Percentiles rank a stretch among this genome's conserved stretches.
Conservation (phyloP, 2,113 vertebrate species). For the Psephotus haematonotus region DNA sequence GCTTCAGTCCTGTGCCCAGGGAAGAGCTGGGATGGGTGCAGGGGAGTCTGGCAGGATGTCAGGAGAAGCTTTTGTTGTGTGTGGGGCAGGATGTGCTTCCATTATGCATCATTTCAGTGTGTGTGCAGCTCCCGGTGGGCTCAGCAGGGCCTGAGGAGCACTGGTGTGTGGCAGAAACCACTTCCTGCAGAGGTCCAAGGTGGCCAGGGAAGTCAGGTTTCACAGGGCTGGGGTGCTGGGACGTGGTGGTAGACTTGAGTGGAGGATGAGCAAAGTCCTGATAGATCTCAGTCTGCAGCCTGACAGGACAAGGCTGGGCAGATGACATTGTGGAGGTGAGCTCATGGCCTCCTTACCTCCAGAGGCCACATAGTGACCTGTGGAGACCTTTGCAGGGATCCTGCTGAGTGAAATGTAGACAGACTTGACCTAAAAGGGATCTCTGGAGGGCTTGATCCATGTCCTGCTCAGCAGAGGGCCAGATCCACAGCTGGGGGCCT, state of each 20-base stretch:
- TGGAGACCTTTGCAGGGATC: background rate
- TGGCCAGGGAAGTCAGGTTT: background rate
- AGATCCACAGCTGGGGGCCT: background rate
- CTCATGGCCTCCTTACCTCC: background rate
- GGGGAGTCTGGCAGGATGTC: too few species aligned
- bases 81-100: background rate
- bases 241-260: accelerated
- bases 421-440: background rate
- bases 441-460: background rate
- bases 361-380: background rate
- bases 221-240: background rate
- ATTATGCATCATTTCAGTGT: background rate
- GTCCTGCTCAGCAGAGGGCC: background rate
- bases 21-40: background rate
- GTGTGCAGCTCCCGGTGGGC: background rate
- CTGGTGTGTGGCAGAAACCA: background rate
- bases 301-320: background rate
- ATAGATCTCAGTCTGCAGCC: accelerated
- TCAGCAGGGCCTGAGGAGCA: background rate
- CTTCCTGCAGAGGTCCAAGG: background rate
- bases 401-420: background rate
- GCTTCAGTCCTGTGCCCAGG: background rate
- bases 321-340: background rate
- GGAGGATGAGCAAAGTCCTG: background rate
- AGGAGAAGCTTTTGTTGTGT: background rate